Evolutionary conservation across 2,888 invertebrate species (phyloP), one percentile per base, ranked within the genome.

Genomic region (Perizoma flavofasciatum): DNA sequence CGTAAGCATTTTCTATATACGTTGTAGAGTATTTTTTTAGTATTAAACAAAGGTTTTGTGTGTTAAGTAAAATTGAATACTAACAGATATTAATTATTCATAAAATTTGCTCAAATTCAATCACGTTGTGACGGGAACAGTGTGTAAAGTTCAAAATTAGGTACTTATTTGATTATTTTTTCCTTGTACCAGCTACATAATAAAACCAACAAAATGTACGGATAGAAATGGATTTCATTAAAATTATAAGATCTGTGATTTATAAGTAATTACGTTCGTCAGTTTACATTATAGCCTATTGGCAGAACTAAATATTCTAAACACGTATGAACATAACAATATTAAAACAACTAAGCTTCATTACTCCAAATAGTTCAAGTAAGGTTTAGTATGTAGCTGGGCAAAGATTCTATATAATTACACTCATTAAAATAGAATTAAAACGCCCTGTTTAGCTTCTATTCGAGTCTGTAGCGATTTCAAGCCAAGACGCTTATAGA

Each of bases 41-140:
- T 55, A 40, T 44, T 54, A 49, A 51, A 54, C 47, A 5, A 59
- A 54, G 46, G 49, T 59, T 51, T 49, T 57, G 50, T 63, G 52
- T 63, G 54, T 57, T 35, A 54, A 34, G 39, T 1, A 22, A 22
- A 22, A 22, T 22, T 65, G 10, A 55, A 61, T 40, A 51, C 22
- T 10, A 47, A 43, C 43, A 55, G 41, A 61, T 64, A 54, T 65
- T 52, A 58, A 60, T 63, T 64, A 63, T 63, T 63, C 22, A 50
- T 61, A 61, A 63, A 64, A 63, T 67, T 63, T 69, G 69, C 69
- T 69, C 69, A 69, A 69, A 64, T 56, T 56, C 55, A 45, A 47
- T 62, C 63, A 61, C 50, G 59, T 66, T 66, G 59, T 64, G 52
- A 53, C 59, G 64, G 65, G 55, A 64, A 67, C 62, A 64, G 64